Base-by-base conservation (phyloP, 2,888 invertebrate species). In the Epinotia brunnichana region DNA sequence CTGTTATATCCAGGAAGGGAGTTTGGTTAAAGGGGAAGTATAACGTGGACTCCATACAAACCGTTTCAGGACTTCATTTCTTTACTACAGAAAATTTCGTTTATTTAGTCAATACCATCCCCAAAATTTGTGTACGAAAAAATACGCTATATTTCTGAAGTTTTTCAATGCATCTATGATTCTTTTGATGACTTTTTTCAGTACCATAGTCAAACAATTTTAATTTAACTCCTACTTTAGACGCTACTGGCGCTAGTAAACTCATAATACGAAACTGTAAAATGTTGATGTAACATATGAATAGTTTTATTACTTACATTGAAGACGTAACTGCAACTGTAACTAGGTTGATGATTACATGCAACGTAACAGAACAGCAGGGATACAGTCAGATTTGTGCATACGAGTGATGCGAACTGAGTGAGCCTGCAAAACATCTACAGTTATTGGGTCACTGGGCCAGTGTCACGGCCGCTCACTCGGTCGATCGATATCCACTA, bases 401-500 rank as follows among this genome's bases (percentile, higher is more conserved):
- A 86, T 87, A 85, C 81, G 77, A 81, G 81, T 78, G 79, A 86
- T 87, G 48, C 48, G 24, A 63, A 66, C 48, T 62, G 48, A 75
- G 75, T 75, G 78, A 77, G 69, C 75, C 73, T 74, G 79, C 75
- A 77, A 77, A 77, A 76, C 74, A 77, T 78, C 76, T 79, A 78
- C 77, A 82, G 76, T 77, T 78, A 82, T 82, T 86, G 79, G 89
- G 90, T 90, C 86, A 90, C 77, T 77, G 74, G 87, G 89, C 85
- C 91, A 91, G 89, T 90, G 90, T 87, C 90, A 83, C 79, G 74
- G 73, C 74, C 69, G 67, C 76, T 54, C 51, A 56, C 61, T 21
- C 39, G 35, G 15, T 48, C 61, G 63, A 60, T 48, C 61, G 63
- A 60, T 61, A 66, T 41, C 44, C 44, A 17, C n/a, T 35, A 61